Percentiles rank a stretch among this genome's conserved stretches.
Evolutionary conservation across 1,140 invertebrate species (phyloP).

Genomic region (Caenorhabditis brenneri): DNA sequence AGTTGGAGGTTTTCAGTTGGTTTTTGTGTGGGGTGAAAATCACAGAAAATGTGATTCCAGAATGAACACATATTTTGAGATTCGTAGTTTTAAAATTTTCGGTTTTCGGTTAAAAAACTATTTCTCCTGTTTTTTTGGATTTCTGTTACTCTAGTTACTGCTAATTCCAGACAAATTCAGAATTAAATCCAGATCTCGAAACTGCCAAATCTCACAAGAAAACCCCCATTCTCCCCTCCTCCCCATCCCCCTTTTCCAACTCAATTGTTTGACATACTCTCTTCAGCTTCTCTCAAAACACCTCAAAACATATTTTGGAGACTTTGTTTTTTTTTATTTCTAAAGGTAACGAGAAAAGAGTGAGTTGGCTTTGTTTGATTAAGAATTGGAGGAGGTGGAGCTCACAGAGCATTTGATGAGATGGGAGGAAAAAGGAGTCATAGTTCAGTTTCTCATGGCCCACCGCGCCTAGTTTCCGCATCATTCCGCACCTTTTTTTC

Average conservation of each 20-base stretch:
- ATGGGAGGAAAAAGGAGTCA: neutral
- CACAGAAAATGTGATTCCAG: neutral
- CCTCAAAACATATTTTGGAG: constrained; percentile 23
- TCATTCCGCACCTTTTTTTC: neutral
- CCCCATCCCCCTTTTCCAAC: neutral
- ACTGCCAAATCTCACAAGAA: neutral
- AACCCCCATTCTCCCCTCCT: neutral
- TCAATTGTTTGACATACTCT: neutral
- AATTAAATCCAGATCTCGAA: too few species aligned
- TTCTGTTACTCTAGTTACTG: too few species aligned
- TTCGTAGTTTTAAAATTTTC: neutral
- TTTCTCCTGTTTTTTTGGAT: too few species aligned
- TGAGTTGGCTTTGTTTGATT: neutral
- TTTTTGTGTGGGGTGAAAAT: too few species aligned
- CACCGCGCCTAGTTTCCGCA: too few species aligned
- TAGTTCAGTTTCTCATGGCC: neutral
- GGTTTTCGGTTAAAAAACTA: too few species aligned
- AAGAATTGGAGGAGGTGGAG: neutral
- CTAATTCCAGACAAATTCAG: too few species aligned
- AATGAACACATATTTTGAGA: neutral
- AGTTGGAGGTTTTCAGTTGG: too few species aligned
- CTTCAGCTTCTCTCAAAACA: neutral
- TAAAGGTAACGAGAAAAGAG: neutral
- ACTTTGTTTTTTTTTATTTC: constrained; percentile 27
- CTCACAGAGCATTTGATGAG: neutral